These are phyloP conservation scores for Mycalesis mineus DNA, from an alignment of 2,888 invertebrate species.

Conservation along the genomic window DNA sequence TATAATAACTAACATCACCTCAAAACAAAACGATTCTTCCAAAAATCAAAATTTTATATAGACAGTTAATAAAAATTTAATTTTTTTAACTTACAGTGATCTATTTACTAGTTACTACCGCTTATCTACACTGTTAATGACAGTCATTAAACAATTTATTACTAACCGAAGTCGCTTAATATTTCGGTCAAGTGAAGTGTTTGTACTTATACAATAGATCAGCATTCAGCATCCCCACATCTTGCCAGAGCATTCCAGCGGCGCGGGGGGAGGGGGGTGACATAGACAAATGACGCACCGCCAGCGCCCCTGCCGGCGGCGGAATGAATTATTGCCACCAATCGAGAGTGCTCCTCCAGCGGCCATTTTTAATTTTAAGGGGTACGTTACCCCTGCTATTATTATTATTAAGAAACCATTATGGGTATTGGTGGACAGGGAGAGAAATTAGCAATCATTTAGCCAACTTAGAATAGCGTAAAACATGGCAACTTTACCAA, in stretches of 20 bases:
- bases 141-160: not conserved
- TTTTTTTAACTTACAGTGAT: no score
- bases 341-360: slow-evolving; percentile 69
- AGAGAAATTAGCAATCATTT: slow-evolving; percentile 9
- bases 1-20: no score
- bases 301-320: slow-evolving; percentile 62
- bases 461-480: not conserved
- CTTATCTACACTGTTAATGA: not conserved
- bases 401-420: slow-evolving; percentile 50
- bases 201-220: slow-evolving; percentile 29
- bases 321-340: slow-evolving; percentile 72
- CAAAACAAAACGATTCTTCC: no score
- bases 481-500: no score
- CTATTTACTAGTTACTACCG: no score
- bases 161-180: slow-evolving; percentile 8
- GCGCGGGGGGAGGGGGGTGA: slow-evolving; percentile 56
- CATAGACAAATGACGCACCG: slow-evolving; percentile 71
- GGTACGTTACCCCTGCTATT: slow-evolving; percentile 62
- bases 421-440: slow-evolving; percentile 9
- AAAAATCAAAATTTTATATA: no score
- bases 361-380: slow-evolving; percentile 78
- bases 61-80: no score
- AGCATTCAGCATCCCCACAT: slow-evolving; percentile 43
- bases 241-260: slow-evolving; percentile 64
- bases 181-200: slow-evolving; percentile 21